These are phyloP conservation scores for Ditylenchus dipsaci DNA, from an alignment of 1,140 invertebrate species.

Conservation along the genomic window DNA sequence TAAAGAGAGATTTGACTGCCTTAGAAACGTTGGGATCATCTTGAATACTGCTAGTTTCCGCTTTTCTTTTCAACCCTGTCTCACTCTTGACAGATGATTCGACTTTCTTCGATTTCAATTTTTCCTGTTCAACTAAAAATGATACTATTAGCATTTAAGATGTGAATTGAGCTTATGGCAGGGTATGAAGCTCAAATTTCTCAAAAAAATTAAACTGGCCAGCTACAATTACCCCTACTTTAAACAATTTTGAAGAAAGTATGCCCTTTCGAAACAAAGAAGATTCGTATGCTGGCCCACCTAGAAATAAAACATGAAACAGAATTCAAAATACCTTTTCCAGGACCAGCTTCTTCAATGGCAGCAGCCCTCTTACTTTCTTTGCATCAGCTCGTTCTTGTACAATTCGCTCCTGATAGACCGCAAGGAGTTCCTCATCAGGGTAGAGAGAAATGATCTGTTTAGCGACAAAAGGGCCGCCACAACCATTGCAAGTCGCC, in stretches of 20 bases:
- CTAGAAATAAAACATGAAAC: no score
- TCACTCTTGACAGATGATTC: constrained; percentile 8
- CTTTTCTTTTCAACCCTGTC: constrained; percentile 72
- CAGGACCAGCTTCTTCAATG: neutral
- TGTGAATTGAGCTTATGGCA: no score
- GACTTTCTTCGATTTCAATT: constrained; percentile 4
- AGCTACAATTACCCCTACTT: no score
- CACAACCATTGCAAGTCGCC: constrained; percentile 67
- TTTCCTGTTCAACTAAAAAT: neutral
- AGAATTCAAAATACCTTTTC: no score
- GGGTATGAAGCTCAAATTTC: no score
- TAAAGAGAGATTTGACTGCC: constrained; percentile 92
- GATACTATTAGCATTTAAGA: neutral
- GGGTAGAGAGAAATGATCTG: constrained; percentile 84
- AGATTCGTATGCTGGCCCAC: no score
- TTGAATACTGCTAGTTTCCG: constrained; percentile 65
- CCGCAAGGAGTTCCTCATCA: constrained; percentile 68
- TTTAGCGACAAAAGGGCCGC: constrained; percentile 65
- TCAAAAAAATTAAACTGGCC: no score
- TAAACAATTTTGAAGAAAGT: no score
- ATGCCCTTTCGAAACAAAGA: no score
- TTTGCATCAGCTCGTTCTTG: constrained; percentile 63
- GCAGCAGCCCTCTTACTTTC: constrained; percentile 42
- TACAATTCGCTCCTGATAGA: constrained; percentile 54
- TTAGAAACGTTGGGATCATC: constrained; percentile 82